A percentile compares a stretch with the other conserved stretches of the same genome.
phyloP scores from a whole-genome alignment of 2,113 vertebrate genomes.

The Ellobius talpinus region DNA sequence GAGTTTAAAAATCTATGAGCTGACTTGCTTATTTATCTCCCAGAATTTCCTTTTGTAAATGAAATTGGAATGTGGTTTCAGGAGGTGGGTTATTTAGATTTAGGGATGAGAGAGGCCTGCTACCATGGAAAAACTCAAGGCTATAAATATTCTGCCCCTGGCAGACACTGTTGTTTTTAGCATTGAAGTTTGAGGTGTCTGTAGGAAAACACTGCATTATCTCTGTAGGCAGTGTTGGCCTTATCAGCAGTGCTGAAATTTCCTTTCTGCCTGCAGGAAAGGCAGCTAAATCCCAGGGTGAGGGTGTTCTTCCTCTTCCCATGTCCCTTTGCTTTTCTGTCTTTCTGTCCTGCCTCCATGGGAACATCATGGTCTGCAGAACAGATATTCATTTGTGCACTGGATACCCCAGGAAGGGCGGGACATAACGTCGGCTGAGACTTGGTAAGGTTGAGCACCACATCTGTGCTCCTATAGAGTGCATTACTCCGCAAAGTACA shows the following conservation, averaged over 20 bases:
- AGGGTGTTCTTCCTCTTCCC: neutral
- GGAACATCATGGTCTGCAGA: neutral
- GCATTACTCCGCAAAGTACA: neutral
- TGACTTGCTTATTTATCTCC: neutral
- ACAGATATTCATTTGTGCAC: neutral
- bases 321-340: neutral
- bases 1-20: neutral
- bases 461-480: neutral
- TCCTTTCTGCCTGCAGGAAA: neutral
- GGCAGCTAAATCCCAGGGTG: neutral
- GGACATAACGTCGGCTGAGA: neutral
- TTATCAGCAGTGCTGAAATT: neutral
- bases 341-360: neutral
- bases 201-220: neutral
- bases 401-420: neutral
- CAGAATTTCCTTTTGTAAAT: neutral
- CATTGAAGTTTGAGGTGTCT: neutral
- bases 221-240: neutral
- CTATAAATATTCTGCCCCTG: neutral
- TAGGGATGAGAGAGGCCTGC: neutral
- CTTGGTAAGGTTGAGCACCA: neutral
- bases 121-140: neutral
- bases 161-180: neutral
- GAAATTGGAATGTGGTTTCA: neutral
- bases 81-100: neutral